phyloP scores from a whole-genome alignment of 2,888 invertebrate species.

The Romanomermis culicivorax region DNA sequence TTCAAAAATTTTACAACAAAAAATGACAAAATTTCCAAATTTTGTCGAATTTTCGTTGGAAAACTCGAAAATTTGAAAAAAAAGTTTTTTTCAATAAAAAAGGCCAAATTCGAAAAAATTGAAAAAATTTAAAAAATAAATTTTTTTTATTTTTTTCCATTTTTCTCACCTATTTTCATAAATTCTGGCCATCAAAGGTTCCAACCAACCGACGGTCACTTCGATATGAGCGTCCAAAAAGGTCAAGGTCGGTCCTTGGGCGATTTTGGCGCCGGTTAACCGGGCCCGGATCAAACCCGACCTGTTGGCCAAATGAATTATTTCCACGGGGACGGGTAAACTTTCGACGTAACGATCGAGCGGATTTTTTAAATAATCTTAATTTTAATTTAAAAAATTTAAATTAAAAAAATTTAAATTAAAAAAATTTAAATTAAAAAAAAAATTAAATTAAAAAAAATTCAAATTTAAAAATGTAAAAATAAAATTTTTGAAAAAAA shows the following conservation, averaged over 20 bases:
- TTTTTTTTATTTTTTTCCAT: too few species aligned
- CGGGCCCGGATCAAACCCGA: slow-evolving; percentile 88
- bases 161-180: slow-evolving; percentile 48
- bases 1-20: too few species aligned
- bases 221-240: slow-evolving; percentile 96
- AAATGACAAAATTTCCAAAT: too few species aligned
- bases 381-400: slow-evolving; percentile 9
- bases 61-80: too few species aligned
- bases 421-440: slow-evolving; percentile 8
- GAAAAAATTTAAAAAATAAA: too few species aligned
- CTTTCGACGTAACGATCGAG: slow-evolving; percentile 21
- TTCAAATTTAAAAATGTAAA: too few species aligned
- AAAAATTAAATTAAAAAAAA: slow-evolving; percentile 6
- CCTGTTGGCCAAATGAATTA: slow-evolving; percentile 63
- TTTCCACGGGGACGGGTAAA: slow-evolving; percentile 18
- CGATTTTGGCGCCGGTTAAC: slow-evolving; percentile 71
- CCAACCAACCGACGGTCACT: slow-evolving; percentile 89
- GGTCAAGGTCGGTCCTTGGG: slow-evolving; percentile 66
- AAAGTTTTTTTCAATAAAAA: too few species aligned
- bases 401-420: slow-evolving; percentile 2
- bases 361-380: slow-evolving; percentile 22
- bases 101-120: too few species aligned
- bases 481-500: too few species aligned
- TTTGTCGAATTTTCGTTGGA: too few species aligned
- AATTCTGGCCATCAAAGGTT: slow-evolving; percentile 70